Evolutionary conservation across 2,797 vertebrate genomes (phyloP).

Genomic region (Semaprochilodus insignis): DNA sequence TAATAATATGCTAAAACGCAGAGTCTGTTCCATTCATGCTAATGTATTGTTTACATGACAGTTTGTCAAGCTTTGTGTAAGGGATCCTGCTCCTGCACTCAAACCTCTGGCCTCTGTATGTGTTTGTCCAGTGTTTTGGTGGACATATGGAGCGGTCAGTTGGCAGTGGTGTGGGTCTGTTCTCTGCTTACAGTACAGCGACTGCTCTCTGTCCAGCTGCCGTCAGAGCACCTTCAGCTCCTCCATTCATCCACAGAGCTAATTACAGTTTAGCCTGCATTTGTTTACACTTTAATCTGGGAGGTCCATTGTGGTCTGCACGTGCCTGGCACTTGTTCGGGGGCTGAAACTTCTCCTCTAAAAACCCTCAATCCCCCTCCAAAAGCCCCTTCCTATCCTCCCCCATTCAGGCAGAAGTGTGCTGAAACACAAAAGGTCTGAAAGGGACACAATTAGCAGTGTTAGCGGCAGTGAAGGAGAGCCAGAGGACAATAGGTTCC

Average conservation of each 20-base stretch:
- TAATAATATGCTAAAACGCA: neutral
- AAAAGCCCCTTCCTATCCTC: slow-evolving; percentile 35
- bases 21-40: neutral
- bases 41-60: neutral
- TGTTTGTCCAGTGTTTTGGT: slow-evolving; percentile 51
- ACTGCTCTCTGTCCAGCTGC: slow-evolving; percentile 71
- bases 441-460: slow-evolving; percentile 71
- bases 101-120: neutral
- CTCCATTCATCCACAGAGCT: slow-evolving; percentile 59
- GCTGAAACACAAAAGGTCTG: slow-evolving; percentile 71
- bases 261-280: slow-evolving; percentile 78
- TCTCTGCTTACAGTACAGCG: slow-evolving; percentile 60
- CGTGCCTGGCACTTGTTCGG: slow-evolving; percentile 75
- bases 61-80: slow-evolving; percentile 3
- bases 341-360: slow-evolving; percentile 30
- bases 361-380: slow-evolving; percentile 59
- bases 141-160: slow-evolving; percentile 51
- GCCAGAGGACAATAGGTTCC: slow-evolving; percentile 67
- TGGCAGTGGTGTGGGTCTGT: slow-evolving; percentile 30
- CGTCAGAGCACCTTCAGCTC: slow-evolving; percentile 69
- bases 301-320: slow-evolving; percentile 76
- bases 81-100: neutral
- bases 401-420: slow-evolving; percentile 74
- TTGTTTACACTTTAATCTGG: slow-evolving; percentile 78
- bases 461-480: slow-evolving; percentile 68